Evolutionary conservation across 2,888 invertebrate genomes (phyloP).

Genomic region (Seira musarum): DNA sequence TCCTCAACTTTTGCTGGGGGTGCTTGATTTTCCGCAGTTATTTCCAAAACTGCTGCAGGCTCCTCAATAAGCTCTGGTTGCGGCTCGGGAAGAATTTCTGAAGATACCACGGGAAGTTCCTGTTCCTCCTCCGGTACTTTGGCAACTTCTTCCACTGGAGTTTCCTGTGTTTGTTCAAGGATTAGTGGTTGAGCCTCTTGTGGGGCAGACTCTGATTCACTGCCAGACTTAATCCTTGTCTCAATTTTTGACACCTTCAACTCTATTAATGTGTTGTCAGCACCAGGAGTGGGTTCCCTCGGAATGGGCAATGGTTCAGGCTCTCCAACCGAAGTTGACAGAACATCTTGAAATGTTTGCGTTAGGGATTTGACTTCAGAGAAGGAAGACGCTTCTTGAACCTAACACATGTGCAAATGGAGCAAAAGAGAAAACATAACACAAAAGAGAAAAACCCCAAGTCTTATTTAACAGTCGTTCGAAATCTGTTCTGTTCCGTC

Average conservation of each 20-base stretch:
- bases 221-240: constrained; percentile 34
- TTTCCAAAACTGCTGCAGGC: not conserved
- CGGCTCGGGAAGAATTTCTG: constrained; percentile 9
- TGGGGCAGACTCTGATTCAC: constrained; percentile 42
- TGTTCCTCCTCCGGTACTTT: not conserved
- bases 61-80: constrained; percentile 18
- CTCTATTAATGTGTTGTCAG: constrained; percentile 45
- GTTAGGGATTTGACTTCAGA: constrained; percentile 66
- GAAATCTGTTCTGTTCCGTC: constrained; percentile 7
- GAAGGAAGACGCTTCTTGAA: constrained; percentile 59
- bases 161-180: constrained; percentile 3
- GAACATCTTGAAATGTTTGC: constrained; percentile 68
- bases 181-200: not conserved
- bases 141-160: constrained; percentile 1
- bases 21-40: constrained; percentile 4
- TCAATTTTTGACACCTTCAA: constrained; percentile 56
- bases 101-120: constrained; percentile 24
- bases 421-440: constrained; percentile 20
- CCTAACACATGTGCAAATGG: constrained; percentile 47
- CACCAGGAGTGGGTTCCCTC: not conserved
- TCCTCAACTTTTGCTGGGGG: not conserved
- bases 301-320: not conserved
- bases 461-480: not conserved
- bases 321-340: constrained; percentile 58
- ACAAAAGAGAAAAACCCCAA: not conserved